A percentile compares a stretch with the other conserved stretches of the same genome.
Evolutionary conservation across 2,797 vertebrate species (phyloP).

Genomic region (Falco biarmicus): DNA sequence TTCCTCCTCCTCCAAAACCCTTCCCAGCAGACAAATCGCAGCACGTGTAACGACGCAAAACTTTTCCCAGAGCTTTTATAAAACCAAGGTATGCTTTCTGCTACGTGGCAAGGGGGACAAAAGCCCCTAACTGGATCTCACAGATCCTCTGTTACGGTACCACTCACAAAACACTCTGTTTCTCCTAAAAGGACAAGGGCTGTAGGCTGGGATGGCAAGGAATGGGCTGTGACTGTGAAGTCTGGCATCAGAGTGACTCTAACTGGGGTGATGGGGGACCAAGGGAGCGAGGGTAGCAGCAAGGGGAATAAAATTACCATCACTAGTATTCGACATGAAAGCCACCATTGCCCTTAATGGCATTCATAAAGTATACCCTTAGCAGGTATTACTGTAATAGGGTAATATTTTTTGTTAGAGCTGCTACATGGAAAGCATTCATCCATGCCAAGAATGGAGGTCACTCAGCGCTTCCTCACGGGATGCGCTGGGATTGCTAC

Average conservation of each 20-base stretch:
- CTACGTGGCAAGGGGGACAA: not conserved
- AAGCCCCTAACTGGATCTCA: not conserved
- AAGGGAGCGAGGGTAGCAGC: not conserved
- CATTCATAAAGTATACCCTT: conserved; percentile 10
- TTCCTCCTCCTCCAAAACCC: not conserved
- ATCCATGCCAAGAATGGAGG: conserved; percentile 32
- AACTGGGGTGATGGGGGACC: not conserved
- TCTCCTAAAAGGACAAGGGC: not conserved
- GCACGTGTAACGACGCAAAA: accelerated
- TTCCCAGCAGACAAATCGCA: not conserved
- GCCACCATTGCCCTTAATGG: conserved; percentile 46
- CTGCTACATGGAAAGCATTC: not conserved
- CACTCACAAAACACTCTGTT: not conserved
- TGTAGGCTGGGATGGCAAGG: not conserved
- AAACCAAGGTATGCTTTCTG: not conserved
- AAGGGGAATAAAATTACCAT: conserved; percentile 23
- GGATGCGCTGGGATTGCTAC: not conserved
- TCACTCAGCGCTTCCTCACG: not conserved
- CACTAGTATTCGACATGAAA: conserved; percentile 13
- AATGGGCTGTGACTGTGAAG: accelerated
- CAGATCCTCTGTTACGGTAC: not conserved
- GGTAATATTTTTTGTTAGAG: conserved; percentile 33
- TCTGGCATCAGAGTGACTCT: not conserved
- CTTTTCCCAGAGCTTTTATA: not conserved
- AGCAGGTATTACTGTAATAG: conserved; percentile 43